A percentile compares a stretch with the other conserved stretches of the same genome.
Evolutionary conservation across 2,113 vertebrate species (phyloP).

Genomic region (Podilymbus podiceps): DNA sequence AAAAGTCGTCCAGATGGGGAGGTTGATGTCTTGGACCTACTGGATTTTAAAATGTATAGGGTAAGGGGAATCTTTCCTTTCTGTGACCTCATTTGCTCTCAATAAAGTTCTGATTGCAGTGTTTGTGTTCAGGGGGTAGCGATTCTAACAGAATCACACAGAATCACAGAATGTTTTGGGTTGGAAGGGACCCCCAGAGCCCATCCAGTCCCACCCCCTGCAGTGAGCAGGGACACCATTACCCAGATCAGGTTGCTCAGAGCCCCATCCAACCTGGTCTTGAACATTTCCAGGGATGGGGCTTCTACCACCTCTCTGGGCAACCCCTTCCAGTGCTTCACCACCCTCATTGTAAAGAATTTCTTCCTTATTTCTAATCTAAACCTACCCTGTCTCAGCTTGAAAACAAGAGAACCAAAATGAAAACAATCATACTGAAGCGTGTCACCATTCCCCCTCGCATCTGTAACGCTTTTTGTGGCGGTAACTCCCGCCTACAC

Average conservation of each 20-base stretch:
- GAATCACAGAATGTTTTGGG: no score
- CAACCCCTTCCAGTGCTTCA: no score
- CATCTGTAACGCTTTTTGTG: background rate
- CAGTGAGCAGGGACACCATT: no score
- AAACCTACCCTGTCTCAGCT: no score
- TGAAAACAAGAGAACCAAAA: background rate
- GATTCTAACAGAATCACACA: background rate
- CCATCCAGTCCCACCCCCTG: no score
- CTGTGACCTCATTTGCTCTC: background rate
- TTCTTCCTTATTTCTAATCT: no score
- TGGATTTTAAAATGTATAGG: background rate
- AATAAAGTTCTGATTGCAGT: background rate
- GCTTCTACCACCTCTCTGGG: no score
- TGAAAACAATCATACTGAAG: background rate
- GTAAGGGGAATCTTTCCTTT: background rate
- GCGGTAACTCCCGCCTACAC: background rate
- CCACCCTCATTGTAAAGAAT: no score
- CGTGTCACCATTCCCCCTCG: background rate
- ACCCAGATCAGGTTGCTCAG: no score
- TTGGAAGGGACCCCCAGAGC: no score
- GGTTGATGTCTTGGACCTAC: background rate
- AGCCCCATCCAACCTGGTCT: no score
- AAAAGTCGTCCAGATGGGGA: background rate
- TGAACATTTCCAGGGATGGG: no score
- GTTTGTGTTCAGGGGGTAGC: rapidly evolving